Evolutionary conservation across 2,797 vertebrate species (phyloP).

Genomic region (Chiloscyllium punctatum): DNA sequence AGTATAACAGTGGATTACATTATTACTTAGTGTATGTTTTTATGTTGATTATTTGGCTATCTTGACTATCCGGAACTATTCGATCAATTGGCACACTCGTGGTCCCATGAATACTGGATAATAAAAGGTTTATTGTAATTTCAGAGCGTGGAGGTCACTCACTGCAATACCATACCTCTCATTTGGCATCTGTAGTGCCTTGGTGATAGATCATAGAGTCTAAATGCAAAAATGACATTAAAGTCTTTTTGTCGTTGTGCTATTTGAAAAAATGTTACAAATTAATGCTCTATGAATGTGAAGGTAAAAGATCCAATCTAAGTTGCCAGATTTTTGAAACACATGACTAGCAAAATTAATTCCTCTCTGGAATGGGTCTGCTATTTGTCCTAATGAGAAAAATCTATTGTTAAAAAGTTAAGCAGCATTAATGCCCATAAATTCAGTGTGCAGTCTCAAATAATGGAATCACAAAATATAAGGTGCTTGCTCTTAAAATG

Average conservation of each 20-base stretch:
- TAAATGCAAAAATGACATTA: not conserved
- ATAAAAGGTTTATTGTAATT: not conserved
- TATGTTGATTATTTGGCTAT: too few relatives aligned
- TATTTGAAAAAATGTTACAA: not conserved
- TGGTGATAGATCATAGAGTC: not conserved
- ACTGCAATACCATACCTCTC: not conserved
- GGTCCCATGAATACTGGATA: too few relatives aligned
- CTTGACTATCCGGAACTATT: too few relatives aligned
- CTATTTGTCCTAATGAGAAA: not conserved
- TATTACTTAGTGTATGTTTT: too few relatives aligned
- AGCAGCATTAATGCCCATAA: not conserved
- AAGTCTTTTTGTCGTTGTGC: not conserved
- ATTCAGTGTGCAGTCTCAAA: not conserved
- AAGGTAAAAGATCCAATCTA: not conserved
- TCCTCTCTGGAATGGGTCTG: not conserved
- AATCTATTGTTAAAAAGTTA: not conserved
- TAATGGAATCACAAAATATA: not conserved
- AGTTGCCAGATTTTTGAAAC: not conserved
- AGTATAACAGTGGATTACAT: too few relatives aligned
- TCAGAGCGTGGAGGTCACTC: not conserved
- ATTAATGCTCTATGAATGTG: not conserved
- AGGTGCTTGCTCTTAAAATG: not conserved
- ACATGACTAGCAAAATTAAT: not conserved
- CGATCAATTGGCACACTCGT: too few relatives aligned
- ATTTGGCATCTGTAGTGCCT: not conserved